A percentile compares a stretch with the other conserved stretches of the same genome.
These are phyloP conservation scores for Anthopleura sola DNA, from an alignment of 64 coral and sea anemone genomes.

Conservation along the genomic window DNA sequence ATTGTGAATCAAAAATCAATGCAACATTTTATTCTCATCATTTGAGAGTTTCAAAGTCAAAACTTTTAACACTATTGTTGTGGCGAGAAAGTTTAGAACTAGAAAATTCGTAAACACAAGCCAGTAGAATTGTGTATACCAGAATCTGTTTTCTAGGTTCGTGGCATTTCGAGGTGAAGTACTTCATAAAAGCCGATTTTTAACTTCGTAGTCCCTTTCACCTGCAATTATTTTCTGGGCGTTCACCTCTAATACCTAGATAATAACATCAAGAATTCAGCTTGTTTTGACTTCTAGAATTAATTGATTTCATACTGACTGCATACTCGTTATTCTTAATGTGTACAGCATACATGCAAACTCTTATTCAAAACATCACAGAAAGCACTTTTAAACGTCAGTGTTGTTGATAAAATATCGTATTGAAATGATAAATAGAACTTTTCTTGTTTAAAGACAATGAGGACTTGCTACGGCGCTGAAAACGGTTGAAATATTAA, in stretches of 20 bases:
- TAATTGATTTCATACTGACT: not conserved
- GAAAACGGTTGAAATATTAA: not conserved
- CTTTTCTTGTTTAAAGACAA: not conserved
- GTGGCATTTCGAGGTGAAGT: not conserved
- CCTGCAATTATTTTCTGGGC: conserved; percentile 1
- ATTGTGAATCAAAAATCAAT: not conserved
- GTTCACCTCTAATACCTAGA: not conserved
- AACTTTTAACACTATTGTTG: too few relatives aligned
- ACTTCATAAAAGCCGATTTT: not conserved
- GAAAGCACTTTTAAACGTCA: not conserved
- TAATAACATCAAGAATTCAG: not conserved
- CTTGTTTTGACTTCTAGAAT: not conserved
- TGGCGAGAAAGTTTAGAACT: too few relatives aligned
- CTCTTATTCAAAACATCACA: not conserved
- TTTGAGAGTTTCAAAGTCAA: too few relatives aligned
- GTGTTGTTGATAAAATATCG: not conserved
- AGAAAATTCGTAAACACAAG: too few relatives aligned
- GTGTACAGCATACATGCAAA: not conserved
- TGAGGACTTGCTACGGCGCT: not conserved
- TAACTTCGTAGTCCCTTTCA: not conserved
- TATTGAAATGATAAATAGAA: not conserved
- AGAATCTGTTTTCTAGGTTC: not conserved
- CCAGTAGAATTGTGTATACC: too few relatives aligned
- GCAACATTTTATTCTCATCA: too few relatives aligned
- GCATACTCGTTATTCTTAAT: not conserved